A percentile compares a stretch with the other conserved stretches of the same genome.
These are phyloP conservation scores for Oconnorella tubifera DNA, from an alignment of 2,888 invertebrate genomes.

Conservation along the genomic window DNA sequence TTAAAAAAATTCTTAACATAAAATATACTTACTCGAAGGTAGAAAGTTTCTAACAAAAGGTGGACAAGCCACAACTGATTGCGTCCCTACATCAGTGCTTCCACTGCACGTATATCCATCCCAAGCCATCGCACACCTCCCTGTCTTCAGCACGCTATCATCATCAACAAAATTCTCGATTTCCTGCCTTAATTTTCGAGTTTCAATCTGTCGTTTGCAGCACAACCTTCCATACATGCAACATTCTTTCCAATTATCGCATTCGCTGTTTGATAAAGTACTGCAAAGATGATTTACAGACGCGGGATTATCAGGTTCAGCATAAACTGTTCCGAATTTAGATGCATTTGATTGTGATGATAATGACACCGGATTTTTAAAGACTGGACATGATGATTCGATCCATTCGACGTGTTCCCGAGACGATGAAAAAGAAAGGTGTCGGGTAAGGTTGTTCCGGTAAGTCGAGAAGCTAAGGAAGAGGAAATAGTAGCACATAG, in stretches of 20 bases:
- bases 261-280: slow-evolving; percentile 1
- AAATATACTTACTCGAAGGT: slow-evolving; percentile 1
- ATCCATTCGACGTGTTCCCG: neutral
- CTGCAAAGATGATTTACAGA: neutral
- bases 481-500: neutral
- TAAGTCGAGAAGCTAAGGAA: neutral
- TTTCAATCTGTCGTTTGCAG: neutral
- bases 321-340: neutral
- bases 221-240: neutral
- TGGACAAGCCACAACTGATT: neutral
- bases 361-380: no score
- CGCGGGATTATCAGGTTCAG: neutral
- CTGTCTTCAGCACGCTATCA: neutral
- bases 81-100: neutral
- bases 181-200: no score
- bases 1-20: no score
- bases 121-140: neutral
- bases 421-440: neutral
- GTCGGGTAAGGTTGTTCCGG: neutral
- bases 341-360: neutral
- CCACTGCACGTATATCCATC: neutral
- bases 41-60: neutral
- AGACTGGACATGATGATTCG: neutral
- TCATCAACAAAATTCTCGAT: no score
- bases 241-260: neutral